These are phyloP conservation scores for Rhegmatorhina hoffmannsi DNA, from an alignment of 2,113 vertebrate genomes.

Conservation along the genomic window DNA sequence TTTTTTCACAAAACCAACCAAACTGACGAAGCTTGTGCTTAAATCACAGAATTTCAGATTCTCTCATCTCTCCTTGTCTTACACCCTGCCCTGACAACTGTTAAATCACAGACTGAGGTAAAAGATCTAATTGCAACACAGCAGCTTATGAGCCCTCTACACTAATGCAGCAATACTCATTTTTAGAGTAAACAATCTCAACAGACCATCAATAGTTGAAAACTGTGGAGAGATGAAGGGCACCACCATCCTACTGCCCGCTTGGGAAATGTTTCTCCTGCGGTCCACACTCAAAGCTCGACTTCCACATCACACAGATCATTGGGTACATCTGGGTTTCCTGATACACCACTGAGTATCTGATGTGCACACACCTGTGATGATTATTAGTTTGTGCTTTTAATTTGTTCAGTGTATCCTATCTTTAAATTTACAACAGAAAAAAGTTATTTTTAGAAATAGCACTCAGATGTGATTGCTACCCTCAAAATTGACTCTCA, in stretches of 20 bases:
- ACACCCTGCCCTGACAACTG: too few species aligned
- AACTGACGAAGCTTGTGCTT: not conserved
- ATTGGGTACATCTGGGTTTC: not conserved
- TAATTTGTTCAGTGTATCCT: not conserved
- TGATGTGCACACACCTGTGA: rapidly evolving
- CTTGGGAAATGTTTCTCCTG: not conserved
- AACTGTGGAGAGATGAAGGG: too few species aligned
- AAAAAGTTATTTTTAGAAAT: not conserved
- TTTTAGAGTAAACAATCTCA: not conserved
- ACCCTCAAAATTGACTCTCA: not conserved
- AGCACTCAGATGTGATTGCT: not conserved
- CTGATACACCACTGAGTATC: not conserved
- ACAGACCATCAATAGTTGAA: not conserved
- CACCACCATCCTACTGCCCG: not conserved
- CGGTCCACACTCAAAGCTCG: not conserved
- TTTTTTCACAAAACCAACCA: not conserved
- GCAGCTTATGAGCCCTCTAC: not conserved
- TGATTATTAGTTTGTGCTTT: not conserved
- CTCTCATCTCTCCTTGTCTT: not conserved
- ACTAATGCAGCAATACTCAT: rapidly evolving
- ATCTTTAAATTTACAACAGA: not conserved
- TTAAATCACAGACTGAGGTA: not conserved
- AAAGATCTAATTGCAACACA: not conserved
- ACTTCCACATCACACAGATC: not conserved
- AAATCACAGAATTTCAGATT: not conserved